phyloP scores from a whole-genome alignment of 2,888 invertebrate genomes.

The Dryadula phaetusa region DNA sequence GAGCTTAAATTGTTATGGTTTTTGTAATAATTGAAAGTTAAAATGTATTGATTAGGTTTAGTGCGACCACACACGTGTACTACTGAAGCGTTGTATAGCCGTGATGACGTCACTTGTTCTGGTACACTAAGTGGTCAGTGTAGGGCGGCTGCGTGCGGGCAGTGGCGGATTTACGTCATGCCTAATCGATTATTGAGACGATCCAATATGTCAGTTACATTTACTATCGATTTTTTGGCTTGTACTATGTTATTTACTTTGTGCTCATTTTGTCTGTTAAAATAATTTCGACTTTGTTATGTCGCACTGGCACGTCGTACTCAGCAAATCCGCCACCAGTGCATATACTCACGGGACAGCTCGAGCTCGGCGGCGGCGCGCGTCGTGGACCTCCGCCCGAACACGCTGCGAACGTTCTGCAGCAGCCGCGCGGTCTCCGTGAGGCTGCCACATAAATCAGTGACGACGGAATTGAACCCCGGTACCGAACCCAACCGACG shows the following conservation, averaged over 20 bases:
- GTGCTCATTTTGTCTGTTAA: too few species aligned
- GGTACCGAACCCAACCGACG: slow-evolving; percentile 36
- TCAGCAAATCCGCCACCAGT: slow-evolving; percentile 21
- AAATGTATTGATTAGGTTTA: background rate
- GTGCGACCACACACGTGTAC: slow-evolving; percentile 34
- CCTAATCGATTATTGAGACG: too few species aligned
- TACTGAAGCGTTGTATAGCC: slow-evolving; percentile 28
- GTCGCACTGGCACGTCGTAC: background rate
- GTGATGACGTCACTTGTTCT: slow-evolving; percentile 18
- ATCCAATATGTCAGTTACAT: background rate
- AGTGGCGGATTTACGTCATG: slow-evolving; percentile 17
- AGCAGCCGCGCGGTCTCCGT: slow-evolving; percentile 98
- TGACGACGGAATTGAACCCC: slow-evolving; percentile 40
- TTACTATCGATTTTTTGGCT: background rate
- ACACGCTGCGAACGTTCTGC: slow-evolving; percentile 97
- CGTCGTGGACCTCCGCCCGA: slow-evolving; percentile 90
- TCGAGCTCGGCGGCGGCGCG: slow-evolving; percentile 94
- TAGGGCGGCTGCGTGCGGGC: slow-evolving; percentile 21
- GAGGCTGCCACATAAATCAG: slow-evolving; percentile 88
- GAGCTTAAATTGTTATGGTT: slow-evolving; percentile 7
- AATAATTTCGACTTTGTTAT: too few species aligned
- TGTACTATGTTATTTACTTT: background rate
- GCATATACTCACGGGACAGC: slow-evolving; percentile 93
- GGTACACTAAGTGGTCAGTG: slow-evolving; percentile 16
- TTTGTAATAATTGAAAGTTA: background rate